Percentiles rank a stretch among this genome's conserved stretches.
Conservation (phyloP, 2,797 vertebrate genomes). For the Acanthurus leucopareius region DNA sequence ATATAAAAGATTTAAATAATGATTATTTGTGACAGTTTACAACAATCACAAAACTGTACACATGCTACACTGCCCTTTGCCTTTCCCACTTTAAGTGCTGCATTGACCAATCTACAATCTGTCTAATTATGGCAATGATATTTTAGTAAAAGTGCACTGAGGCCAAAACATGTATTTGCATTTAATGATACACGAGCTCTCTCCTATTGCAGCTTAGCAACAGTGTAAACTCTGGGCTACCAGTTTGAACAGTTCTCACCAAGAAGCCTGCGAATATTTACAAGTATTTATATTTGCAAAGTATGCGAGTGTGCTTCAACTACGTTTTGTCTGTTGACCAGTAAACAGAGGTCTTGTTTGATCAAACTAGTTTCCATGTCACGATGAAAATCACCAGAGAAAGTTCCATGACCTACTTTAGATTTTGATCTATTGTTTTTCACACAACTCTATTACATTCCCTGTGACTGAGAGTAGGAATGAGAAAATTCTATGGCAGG, state of each 20-base stretch:
- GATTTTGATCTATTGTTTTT: constrained; percentile 20
- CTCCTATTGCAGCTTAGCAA: background rate
- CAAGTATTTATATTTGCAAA: constrained; percentile 14
- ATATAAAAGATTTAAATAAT: constrained; percentile 5
- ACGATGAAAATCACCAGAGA: constrained; percentile 13
- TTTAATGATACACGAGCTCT: background rate
- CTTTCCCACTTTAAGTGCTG: constrained; percentile 16
- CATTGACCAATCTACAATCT: constrained; percentile 4
- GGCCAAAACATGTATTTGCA: constrained; percentile 2
- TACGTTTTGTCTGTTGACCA: background rate
- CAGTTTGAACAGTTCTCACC: background rate
- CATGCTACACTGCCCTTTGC: background rate
- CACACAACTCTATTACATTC: constrained; percentile 35
- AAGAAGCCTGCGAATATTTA: background rate
- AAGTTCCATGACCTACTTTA: constrained; percentile 4
- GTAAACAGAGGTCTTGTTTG: background rate
- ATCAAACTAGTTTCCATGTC: constrained; percentile 3
- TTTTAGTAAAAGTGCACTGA: constrained; percentile 23
- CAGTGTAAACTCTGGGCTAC: background rate
- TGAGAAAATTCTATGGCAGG: constrained; percentile 45
- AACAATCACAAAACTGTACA: constrained; percentile 9
- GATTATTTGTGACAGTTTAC: constrained; percentile 4
- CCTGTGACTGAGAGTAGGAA: constrained; percentile 37
- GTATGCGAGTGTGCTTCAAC: constrained; percentile 12
- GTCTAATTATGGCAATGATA: constrained; percentile 15